Conservation (phyloP, 2,113 vertebrate genomes). For the Hypanus sabinus region DNA sequence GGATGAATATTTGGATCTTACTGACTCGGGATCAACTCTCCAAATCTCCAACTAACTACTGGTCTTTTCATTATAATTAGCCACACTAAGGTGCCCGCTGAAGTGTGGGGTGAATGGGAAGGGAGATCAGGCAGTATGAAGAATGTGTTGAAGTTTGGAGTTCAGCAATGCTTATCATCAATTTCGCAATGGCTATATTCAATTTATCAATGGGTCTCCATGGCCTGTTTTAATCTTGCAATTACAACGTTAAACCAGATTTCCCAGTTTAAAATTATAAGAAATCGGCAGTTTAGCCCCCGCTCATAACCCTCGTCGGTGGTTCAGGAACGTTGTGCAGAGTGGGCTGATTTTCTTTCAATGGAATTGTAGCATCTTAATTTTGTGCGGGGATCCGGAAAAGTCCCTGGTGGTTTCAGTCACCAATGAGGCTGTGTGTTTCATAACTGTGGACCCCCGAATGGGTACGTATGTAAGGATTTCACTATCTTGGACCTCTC, state of each 20-base stretch:
- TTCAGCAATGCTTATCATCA: too few species aligned
- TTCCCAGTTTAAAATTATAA: neutral
- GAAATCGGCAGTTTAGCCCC: neutral
- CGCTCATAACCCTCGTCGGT: neutral
- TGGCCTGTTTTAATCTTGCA: too few species aligned
- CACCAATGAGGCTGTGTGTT: neutral
- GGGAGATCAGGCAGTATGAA: neutral
- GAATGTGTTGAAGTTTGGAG: neutral
- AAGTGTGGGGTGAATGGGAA: neutral
- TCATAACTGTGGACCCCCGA: neutral
- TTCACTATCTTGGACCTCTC: neutral
- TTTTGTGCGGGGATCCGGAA: neutral
- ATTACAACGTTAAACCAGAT: neutral
- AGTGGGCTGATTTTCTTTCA: neutral
- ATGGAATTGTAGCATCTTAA: neutral
- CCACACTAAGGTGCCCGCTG: neutral
- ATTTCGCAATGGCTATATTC: too few species aligned
- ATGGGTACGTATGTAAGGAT: neutral
- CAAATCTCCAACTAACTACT: neutral
- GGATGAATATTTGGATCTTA: too few species aligned
- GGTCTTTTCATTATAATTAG: neutral
- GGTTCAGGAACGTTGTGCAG: neutral
- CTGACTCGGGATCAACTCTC: too few species aligned
- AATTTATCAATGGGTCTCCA: too few species aligned
- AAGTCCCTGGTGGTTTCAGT: neutral